A percentile compares a stretch with the other conserved stretches of the same genome.
Evolutionary conservation across 1,140 invertebrate species (phyloP).

Genomic region (Aricia agestis): DNA sequence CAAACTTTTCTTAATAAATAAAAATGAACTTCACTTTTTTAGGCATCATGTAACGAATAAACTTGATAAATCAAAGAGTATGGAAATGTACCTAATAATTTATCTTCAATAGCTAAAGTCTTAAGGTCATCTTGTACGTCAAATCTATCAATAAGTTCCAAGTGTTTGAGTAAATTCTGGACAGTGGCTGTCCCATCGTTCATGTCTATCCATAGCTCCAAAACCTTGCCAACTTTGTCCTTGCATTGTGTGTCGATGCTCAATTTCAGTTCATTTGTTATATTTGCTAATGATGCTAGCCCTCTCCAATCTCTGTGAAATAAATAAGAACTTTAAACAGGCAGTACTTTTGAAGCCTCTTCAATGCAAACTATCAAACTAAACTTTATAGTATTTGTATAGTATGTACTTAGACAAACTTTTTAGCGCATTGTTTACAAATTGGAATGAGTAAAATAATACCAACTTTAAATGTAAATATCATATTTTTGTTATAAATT

Average conservation of each 20-base stretch:
- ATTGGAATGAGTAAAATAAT: too few relatives aligned
- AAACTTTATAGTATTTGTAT: too few relatives aligned
- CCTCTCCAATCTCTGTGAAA: constrained; percentile 81
- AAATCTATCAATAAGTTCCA: constrained; percentile 80
- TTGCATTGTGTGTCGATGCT: constrained; percentile 53
- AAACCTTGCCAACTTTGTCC: constrained; percentile 76
- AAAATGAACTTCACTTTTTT: background rate
- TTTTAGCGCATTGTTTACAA: too few relatives aligned
- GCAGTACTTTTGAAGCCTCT: too few relatives aligned
- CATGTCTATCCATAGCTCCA: constrained; percentile 72
- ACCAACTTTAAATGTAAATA: too few relatives aligned
- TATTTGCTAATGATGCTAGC: constrained; percentile 76
- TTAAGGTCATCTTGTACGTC: constrained; percentile 80
- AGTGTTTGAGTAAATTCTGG: constrained; percentile 67
- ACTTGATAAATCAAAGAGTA: background rate
- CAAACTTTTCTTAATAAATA: too few relatives aligned
- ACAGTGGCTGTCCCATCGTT: constrained; percentile 64
- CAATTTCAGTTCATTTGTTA: constrained; percentile 68
- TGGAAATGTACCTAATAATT: constrained; percentile 38
- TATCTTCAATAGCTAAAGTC: constrained; percentile 67
- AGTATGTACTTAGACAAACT: too few relatives aligned
- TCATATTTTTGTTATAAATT: too few relatives aligned
- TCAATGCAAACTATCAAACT: too few relatives aligned
- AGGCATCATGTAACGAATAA: background rate
- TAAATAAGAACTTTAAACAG: background rate